These are phyloP conservation scores for Masnerella sp. DNA, from an alignment of 2,888 invertebrate species.

Conservation along the genomic window DNA sequence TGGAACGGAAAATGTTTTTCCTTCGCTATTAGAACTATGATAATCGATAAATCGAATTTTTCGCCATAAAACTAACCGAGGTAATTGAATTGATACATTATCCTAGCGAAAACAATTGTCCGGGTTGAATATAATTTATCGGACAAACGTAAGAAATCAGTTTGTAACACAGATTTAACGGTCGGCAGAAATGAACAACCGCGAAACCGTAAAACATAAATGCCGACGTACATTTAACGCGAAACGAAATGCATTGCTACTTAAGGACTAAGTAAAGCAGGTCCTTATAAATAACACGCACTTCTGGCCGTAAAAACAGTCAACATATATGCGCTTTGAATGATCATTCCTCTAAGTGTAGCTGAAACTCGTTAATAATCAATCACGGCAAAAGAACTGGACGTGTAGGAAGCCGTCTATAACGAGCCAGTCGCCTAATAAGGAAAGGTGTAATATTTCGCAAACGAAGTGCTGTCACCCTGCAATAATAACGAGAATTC, in stretches of 20 bases:
- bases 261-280: background rate
- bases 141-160: too few species aligned
- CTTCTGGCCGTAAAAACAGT: constrained; percentile 21
- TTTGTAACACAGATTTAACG: background rate
- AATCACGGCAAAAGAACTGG: constrained; percentile 38
- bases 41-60: too few species aligned
- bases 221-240: background rate
- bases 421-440: constrained; percentile 51
- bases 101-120: too few species aligned
- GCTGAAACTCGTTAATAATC: constrained; percentile 51
- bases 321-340: constrained; percentile 26
- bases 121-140: too few species aligned
- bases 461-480: constrained; percentile 50
- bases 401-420: constrained; percentile 52
- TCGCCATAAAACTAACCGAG: too few species aligned
- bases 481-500: constrained; percentile 49
- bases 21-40: too few species aligned
- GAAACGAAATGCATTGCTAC: constrained; percentile 13
- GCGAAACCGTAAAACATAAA: background rate
- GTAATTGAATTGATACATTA: too few species aligned
- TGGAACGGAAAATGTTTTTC: too few species aligned
- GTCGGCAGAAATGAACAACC: background rate
- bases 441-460: constrained; percentile 54
- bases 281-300: constrained; percentile 11
- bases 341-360: constrained; percentile 37